Percentiles rank a stretch among this genome's conserved stretches.
Evolutionary conservation across 2,797 vertebrate species (phyloP).

Genomic region (Coilia nasus): DNA sequence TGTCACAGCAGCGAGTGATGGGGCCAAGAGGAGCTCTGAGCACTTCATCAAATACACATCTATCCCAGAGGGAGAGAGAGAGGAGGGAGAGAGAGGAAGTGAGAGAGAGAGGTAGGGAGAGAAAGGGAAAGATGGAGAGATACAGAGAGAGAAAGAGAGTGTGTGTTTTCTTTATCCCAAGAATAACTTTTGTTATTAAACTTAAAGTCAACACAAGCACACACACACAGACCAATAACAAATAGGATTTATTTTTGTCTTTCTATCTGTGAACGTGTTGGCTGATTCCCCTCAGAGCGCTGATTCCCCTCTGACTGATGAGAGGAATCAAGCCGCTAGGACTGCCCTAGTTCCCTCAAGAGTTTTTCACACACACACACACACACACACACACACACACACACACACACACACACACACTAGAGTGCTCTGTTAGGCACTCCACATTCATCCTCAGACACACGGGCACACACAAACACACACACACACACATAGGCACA

Average conservation of each 20-base stretch:
- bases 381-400: background rate
- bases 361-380: background rate
- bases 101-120: conserved; percentile 21
- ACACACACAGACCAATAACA: background rate
- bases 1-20: background rate
- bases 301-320: conserved; percentile 38
- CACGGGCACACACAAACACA: background rate
- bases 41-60: conserved; percentile 11
- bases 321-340: conserved; percentile 9
- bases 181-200: too few species aligned
- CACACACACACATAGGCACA: too few species aligned
- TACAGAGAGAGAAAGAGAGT: too few species aligned
- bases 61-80: background rate
- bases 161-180: too few species aligned
- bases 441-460: background rate
- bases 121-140: background rate
- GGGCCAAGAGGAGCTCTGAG: background rate
- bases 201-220: background rate
- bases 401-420: background rate
- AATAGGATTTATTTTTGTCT: too few species aligned
- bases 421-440: background rate
- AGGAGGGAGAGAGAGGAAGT: background rate
- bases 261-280: too few species aligned
- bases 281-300: background rate
- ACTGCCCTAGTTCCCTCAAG: conserved; percentile 33